Percentiles rank a stretch among this genome's conserved stretches.
Conservation (phyloP, 1,140 invertebrate species). For the Trichonephila inaurata region DNA sequence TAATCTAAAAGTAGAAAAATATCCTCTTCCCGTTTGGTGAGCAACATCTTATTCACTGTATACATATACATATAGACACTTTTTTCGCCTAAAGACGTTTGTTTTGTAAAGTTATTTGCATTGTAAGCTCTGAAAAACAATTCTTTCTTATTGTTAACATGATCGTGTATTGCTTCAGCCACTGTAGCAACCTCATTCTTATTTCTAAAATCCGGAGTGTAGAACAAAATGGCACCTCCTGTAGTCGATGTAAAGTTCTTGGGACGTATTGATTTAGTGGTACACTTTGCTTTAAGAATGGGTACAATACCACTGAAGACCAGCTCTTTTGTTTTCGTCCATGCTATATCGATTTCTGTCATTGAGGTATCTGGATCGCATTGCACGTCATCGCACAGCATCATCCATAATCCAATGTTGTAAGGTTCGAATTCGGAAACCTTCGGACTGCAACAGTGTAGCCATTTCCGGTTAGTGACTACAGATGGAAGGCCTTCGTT, state of each 20-base stretch:
- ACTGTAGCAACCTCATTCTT: neutral
- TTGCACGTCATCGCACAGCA: neutral
- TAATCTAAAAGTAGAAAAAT: slow-evolving; percentile 14
- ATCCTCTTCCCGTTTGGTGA: slow-evolving; percentile 5
- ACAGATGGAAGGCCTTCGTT: neutral
- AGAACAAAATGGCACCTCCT: neutral
- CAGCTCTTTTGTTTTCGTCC: slow-evolving; percentile 6
- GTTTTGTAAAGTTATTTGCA: neutral
- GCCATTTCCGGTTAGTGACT: neutral
- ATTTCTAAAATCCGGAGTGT: slow-evolving; percentile 9
- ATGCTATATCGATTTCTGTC: slow-evolving; percentile 1
- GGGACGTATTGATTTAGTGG: neutral
- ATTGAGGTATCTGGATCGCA: neutral
- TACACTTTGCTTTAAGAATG: slow-evolving; percentile 23
- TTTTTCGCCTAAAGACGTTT: neutral
- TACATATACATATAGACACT: slow-evolving; percentile 25
- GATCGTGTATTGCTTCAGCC: slow-evolving; percentile 7
- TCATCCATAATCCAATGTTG: slow-evolving; percentile 8
- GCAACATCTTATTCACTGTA: neutral
- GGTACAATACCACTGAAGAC: slow-evolving; percentile 17
- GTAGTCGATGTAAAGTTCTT: neutral
- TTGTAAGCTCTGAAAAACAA: slow-evolving; percentile 13
- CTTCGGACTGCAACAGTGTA: neutral
- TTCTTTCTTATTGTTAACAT: neutral
- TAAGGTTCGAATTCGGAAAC: neutral